phyloP scores from a whole-genome alignment of 2,888 invertebrate genomes.

The Pediacus dermestoides region DNA sequence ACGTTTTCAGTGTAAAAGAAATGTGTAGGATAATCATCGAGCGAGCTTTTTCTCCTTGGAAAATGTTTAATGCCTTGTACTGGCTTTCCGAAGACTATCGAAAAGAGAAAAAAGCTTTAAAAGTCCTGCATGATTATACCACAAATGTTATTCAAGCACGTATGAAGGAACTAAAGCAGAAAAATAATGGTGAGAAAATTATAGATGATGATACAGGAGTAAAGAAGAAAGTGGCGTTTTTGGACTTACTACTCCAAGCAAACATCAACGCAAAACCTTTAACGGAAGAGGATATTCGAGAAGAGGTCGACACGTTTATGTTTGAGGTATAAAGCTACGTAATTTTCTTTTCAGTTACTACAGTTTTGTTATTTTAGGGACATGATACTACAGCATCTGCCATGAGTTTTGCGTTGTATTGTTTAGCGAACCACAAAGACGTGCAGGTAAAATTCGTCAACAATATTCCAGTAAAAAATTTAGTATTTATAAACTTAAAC shows the following conservation, averaged over 20 bases:
- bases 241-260: neutral
- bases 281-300: constrained; percentile 11
- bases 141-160: neutral
- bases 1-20: constrained; percentile 67
- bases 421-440: constrained; percentile 15
- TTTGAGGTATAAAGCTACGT: too few relatives aligned
- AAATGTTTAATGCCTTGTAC: constrained; percentile 50
- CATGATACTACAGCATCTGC: constrained; percentile 21
- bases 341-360: too few relatives aligned
- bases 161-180: neutral
- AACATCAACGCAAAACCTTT: neutral
- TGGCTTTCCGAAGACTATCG: constrained; percentile 58
- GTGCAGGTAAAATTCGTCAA: constrained; percentile 18
- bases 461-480: neutral
- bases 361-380: constrained; percentile 18
- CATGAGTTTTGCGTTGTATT: constrained; percentile 18
- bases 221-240: neutral
- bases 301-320: constrained; percentile 16
- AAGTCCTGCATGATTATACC: neutral
- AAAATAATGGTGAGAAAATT: neutral
- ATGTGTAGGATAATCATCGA: constrained; percentile 39
- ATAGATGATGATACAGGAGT: neutral
- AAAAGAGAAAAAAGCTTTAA: constrained; percentile 49
- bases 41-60: constrained; percentile 48
- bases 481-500: constrained; percentile 31